Evolutionary conservation across 2,797 vertebrate genomes (phyloP), one percentile per base, ranked within the genome.

Genomic region (Scleropages formosus): DNA sequence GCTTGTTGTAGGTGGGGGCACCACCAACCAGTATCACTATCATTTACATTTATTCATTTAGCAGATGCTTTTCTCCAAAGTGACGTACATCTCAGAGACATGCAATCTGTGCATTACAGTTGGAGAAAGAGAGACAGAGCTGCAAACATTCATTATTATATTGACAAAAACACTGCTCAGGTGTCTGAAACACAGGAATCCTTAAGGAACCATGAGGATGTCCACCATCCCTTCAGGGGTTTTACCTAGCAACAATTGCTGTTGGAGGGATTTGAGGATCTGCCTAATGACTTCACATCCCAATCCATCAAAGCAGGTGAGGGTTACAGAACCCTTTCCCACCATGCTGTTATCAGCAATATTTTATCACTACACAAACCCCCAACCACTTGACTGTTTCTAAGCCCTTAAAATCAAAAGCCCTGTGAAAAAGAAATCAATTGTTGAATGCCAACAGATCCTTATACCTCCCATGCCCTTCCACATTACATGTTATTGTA

Each of bases 221-320:
- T n/a, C 24, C 65, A 68, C 39, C 65, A 20, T 24, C 46, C 47
- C 65, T 22, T 44, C 46, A 4, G 65, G 65, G 44, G 65, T n/a
- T 49, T 22, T 20, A 44, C 26, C n/a, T 44, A n/a, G n/a, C n/a
- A n/a, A n/a, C n/a, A n/a, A n/a, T 4, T 46, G n/a, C 12, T 68
- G 63, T 68, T 16, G 27, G 27, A 20, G 3, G 11, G 74, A 65
- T 16, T 49, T 22, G 47, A 69, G 22, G 24, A 20, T 12, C 46
- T 18, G 46, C 24, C 72, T 47, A 27, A 58, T 26, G 58, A 58
- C 65, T 66, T 18, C 31, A 56, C 68, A 26, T 51, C 9, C 44
- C 60, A 26, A 76, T 79, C 61, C 61, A 78, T 77, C 66, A 78
- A 46, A 24, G 15, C 10, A 0, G 6, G 56, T 12, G 8, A 10